phyloP scores from a whole-genome alignment of 2,113 vertebrate species.

The Meriones unguiculatus region DNA sequence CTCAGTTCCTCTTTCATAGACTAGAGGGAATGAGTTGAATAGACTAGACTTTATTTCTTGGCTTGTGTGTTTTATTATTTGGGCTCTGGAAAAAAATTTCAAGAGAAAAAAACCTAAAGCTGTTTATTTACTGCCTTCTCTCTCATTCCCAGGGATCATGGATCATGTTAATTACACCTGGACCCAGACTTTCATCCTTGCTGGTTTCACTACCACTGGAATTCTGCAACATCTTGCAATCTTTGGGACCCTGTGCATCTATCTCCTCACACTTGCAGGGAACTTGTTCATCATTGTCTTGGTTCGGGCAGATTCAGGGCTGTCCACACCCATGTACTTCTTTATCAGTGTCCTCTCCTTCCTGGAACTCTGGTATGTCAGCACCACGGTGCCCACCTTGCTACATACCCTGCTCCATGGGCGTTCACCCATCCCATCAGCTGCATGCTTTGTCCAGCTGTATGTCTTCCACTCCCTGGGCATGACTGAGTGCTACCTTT shows the following conservation, averaged over 20 bases:
- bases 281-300: constrained; percentile 76
- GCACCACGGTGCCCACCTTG: constrained; percentile 62
- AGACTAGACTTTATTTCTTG: neutral
- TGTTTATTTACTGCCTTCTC: neutral
- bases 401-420: constrained; percentile 56
- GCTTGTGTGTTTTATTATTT: neutral
- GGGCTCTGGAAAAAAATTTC: neutral
- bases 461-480: constrained; percentile 78
- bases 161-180: constrained; percentile 23
- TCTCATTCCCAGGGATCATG: constrained; percentile 13
- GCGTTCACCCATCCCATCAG: neutral
- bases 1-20: neutral
- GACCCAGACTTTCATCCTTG: constrained; percentile 55
- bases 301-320: constrained; percentile 23
- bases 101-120: neutral
- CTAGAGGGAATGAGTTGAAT: neutral
- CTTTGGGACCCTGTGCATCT: constrained; percentile 50
- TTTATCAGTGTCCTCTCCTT: constrained; percentile 78
- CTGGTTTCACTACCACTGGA: constrained; percentile 6
- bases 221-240: neutral
- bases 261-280: constrained; percentile 69
- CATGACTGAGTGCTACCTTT: constrained; percentile 70
- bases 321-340: constrained; percentile 80
- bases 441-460: constrained; percentile 73
- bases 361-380: constrained; percentile 74